A percentile compares a stretch with the other conserved stretches of the same genome.
Evolutionary conservation across 2,888 invertebrate genomes (phyloP).

Genomic region (Troides oblongomaculatus): DNA sequence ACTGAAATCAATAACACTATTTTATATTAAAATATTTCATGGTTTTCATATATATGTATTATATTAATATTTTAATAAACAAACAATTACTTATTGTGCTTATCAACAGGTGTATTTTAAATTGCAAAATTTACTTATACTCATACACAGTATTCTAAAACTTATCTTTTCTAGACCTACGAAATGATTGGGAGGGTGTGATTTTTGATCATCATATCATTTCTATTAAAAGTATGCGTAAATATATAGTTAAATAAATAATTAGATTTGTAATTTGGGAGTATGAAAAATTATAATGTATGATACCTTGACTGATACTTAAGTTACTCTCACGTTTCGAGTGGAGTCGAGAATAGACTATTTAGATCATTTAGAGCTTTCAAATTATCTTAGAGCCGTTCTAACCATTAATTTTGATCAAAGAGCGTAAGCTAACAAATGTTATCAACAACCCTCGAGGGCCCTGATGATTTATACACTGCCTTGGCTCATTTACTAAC

Average conservation of each 20-base stretch:
- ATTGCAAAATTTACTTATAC: too few species aligned
- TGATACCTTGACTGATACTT: not conserved
- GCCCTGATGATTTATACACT: not conserved
- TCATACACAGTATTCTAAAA: too few species aligned
- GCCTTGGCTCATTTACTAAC: not conserved
- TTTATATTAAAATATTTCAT: too few species aligned
- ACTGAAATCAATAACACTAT: too few species aligned
- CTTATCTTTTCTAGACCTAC: too few species aligned
- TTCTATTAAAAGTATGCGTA: too few species aligned
- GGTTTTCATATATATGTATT: too few species aligned
- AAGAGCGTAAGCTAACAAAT: constrained; percentile 1
- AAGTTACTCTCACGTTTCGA: not conserved
- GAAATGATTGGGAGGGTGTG: too few species aligned
- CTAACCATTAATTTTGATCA: constrained; percentile 2
- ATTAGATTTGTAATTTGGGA: not conserved
- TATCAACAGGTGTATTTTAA: too few species aligned
- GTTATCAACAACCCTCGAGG: not conserved
- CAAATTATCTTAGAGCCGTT: not conserved
- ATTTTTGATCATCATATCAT: too few species aligned
- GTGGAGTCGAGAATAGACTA: not conserved
- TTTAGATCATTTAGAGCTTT: not conserved
- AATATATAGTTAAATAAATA: not conserved
- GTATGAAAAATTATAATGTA: not conserved
- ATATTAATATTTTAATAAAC: too few species aligned
- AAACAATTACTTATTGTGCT: too few species aligned